Conservation (phyloP, 2,113 vertebrate genomes). For the Solenodon paradoxus region DNA sequence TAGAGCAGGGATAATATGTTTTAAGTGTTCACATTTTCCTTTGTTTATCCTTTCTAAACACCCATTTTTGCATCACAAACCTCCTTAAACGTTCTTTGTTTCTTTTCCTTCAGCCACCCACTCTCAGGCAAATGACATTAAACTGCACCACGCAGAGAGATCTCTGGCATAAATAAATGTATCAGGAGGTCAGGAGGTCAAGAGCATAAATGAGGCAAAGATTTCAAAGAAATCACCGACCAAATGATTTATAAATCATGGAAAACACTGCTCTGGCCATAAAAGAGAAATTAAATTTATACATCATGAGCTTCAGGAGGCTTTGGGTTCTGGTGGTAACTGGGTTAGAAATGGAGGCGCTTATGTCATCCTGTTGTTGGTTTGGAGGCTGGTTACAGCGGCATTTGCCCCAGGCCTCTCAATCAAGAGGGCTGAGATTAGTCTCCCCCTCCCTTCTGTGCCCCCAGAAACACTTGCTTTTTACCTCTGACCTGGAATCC, state of each 20-base stretch:
- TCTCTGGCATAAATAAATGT: slow-evolving; percentile 80
- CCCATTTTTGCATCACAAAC: slow-evolving; percentile 66
- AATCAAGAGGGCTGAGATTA: background rate
- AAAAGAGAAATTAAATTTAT: slow-evolving; percentile 78
- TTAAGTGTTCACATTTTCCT: slow-evolving; percentile 68
- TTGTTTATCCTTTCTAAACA: slow-evolving; percentile 78
- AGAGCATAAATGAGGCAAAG: slow-evolving; percentile 78
- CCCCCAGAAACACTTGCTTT: slow-evolving; percentile 70
- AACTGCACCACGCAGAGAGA: slow-evolving; percentile 62
- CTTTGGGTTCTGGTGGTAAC: slow-evolving; percentile 75
- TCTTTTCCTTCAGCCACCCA: slow-evolving; percentile 71
- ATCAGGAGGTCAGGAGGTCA: slow-evolving; percentile 73
- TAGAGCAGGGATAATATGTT: slow-evolving; percentile 38
- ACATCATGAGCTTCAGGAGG: slow-evolving; percentile 68
- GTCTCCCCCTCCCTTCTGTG: background rate
- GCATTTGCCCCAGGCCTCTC: slow-evolving; percentile 50
- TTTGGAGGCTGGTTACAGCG: slow-evolving; percentile 34
- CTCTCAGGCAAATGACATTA: slow-evolving; percentile 76
- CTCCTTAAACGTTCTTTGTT: slow-evolving; percentile 64
- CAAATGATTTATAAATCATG: slow-evolving; percentile 76
- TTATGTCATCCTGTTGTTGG: slow-evolving; percentile 58
- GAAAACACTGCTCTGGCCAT: slow-evolving; percentile 73
- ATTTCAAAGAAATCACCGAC: slow-evolving; percentile 81
- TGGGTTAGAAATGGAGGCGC: slow-evolving; percentile 70
- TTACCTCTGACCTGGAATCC: slow-evolving; percentile 72